Evolutionary conservation across 1,140 invertebrate species (phyloP).

Genomic region (Venturia canescens): DNA sequence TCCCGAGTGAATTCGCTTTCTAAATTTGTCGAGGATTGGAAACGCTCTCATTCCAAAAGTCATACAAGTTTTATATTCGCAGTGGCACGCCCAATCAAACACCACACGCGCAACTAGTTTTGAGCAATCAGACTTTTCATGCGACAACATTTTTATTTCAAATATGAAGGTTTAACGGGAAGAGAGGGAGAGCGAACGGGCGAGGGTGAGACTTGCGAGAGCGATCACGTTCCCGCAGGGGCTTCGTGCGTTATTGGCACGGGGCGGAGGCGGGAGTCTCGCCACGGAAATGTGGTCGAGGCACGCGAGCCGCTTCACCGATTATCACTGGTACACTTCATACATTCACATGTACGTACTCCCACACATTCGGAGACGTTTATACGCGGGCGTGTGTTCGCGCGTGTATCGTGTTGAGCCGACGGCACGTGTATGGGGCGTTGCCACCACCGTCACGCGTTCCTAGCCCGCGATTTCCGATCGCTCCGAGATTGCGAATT

Average conservation of each 20-base stretch:
- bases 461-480: conserved; percentile 31
- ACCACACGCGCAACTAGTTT: too few relatives aligned
- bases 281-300: conserved; percentile 47
- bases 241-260: conserved; percentile 46
- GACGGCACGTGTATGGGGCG: background rate
- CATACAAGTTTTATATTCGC: too few relatives aligned
- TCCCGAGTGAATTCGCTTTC: too few relatives aligned
- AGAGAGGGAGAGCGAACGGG: conserved; percentile 43
- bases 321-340: conserved; percentile 42
- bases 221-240: conserved; percentile 49
- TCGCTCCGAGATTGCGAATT: conserved; percentile 42
- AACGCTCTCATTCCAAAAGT: too few relatives aligned
- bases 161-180: background rate
- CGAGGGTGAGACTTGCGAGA: conserved; percentile 7
- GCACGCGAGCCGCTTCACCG: conserved; percentile 44
- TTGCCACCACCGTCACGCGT: conserved; percentile 38
- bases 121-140: too few relatives aligned
- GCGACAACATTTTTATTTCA: too few relatives aligned
- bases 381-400: background rate
- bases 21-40: too few relatives aligned
- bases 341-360: background rate
- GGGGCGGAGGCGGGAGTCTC: conserved; percentile 43
- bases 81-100: too few relatives aligned
- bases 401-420: background rate
- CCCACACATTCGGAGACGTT: too few relatives aligned